A percentile compares a stretch with the other conserved stretches of the same genome.
These are phyloP conservation scores for Allophyes oxyacanthae DNA, from an alignment of 2,888 invertebrate species.

Conservation along the genomic window DNA sequence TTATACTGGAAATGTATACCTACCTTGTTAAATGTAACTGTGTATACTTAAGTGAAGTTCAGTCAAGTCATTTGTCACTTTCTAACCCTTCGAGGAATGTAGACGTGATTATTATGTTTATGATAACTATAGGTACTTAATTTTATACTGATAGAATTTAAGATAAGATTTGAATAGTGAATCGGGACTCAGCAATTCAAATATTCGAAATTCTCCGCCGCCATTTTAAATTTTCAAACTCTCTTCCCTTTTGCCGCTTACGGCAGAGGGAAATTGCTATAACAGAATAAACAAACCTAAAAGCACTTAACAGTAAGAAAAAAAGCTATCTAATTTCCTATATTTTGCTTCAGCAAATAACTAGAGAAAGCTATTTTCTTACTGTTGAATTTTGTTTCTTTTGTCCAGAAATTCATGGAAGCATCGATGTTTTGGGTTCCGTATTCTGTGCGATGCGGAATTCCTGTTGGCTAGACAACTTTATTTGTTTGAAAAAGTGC, in stretches of 20 bases:
- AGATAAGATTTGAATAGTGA: no score
- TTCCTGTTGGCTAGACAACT: slow-evolving; percentile 33
- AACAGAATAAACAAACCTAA: slow-evolving; percentile 26
- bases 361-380: slow-evolving; percentile 27
- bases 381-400: slow-evolving; percentile 26
- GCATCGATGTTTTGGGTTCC: slow-evolving; percentile 17
- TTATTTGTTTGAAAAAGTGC: slow-evolving; percentile 33
- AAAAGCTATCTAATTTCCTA: slow-evolving; percentile 41
- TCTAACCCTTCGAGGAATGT: no score
- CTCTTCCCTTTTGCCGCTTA: neutral
- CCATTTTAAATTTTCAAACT: neutral
- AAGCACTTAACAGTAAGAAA: slow-evolving; percentile 46
- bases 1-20: no score
- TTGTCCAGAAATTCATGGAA: slow-evolving; percentile 25
- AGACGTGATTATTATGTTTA: no score
- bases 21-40: no score
- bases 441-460: slow-evolving; percentile 15
- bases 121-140: no score
- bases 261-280: neutral
- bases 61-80: no score
- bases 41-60: no score
- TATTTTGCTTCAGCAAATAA: slow-evolving; percentile 36
- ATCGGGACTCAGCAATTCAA: no score
- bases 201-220: no score
- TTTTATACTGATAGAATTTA: no score